These are phyloP conservation scores for Apoda limacodes DNA, from an alignment of 2,888 invertebrate species.

Conservation along the genomic window DNA sequence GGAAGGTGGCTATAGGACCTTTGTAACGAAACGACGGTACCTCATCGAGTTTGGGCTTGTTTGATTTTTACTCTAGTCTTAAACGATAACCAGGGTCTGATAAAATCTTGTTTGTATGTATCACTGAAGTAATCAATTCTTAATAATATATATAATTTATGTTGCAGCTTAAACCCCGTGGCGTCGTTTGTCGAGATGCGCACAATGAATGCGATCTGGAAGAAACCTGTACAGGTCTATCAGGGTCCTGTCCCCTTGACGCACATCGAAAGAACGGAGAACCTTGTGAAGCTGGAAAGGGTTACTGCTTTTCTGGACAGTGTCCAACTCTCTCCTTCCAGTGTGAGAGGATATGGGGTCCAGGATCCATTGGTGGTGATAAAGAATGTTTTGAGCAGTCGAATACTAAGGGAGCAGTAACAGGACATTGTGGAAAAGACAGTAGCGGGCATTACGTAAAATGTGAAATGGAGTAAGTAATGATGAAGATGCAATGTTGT, in stretches of 20 bases:
- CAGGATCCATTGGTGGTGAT: slow-evolving; percentile 85
- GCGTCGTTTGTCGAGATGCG: slow-evolving; percentile 86
- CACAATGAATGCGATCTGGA: slow-evolving; percentile 96
- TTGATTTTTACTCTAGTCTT: too few relatives aligned
- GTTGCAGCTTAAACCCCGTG: slow-evolving; percentile 76
- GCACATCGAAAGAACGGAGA: slow-evolving; percentile 94
- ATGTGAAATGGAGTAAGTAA: slow-evolving; percentile 87
- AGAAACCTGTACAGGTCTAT: slow-evolving; percentile 91
- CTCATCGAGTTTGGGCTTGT: too few relatives aligned
- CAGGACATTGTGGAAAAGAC: slow-evolving; percentile 95
- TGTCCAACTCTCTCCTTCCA: slow-evolving; percentile 91
- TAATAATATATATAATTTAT: not conserved
- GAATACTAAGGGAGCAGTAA: slow-evolving; percentile 94
- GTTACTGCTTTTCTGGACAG: slow-evolving; percentile 92
- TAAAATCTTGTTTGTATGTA: not conserved
- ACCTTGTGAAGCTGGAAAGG: slow-evolving; percentile 78
- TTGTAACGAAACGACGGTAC: too few relatives aligned
- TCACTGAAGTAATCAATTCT: not conserved
- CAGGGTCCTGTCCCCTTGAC: slow-evolving; percentile 91
- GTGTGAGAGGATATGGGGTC: slow-evolving; percentile 95
- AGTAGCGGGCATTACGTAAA: slow-evolving; percentile 81
- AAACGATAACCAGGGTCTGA: too few relatives aligned
- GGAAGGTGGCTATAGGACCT: too few relatives aligned
- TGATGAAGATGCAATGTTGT: too few relatives aligned
- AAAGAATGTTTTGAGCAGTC: slow-evolving; percentile 93